These are phyloP conservation scores for Novumbra hubbsi DNA, from an alignment of 2,797 vertebrate species.

Conservation along the genomic window DNA sequence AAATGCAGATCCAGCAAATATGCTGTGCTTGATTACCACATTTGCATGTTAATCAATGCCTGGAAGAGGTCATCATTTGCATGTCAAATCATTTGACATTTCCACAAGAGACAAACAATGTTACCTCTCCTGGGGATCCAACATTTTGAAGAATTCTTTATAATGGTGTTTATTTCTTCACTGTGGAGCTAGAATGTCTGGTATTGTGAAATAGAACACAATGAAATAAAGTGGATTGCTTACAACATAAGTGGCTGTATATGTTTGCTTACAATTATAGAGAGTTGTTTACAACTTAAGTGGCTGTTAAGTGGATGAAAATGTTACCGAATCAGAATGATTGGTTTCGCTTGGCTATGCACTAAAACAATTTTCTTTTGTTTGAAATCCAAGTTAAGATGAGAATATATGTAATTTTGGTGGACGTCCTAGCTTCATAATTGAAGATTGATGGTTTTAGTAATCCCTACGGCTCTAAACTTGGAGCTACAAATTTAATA, in stretches of 20 bases:
- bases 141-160: conserved; percentile 16
- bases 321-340: background rate
- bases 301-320: background rate
- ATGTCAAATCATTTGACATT: conserved; percentile 57
- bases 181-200: background rate
- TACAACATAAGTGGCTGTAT: background rate
- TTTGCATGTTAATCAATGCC: conserved; percentile 48
- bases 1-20: conserved; percentile 39
- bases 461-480: background rate
- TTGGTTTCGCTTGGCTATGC: background rate
- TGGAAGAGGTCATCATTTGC: conserved; percentile 55
- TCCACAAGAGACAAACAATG: conserved; percentile 38
- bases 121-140: conserved; percentile 38
- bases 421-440: background rate
- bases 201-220: background rate
- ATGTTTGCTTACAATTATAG: background rate
- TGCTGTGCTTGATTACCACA: conserved; percentile 43
- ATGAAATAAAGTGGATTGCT: background rate
- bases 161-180: conserved; percentile 33
- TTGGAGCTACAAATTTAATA: background rate
- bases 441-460: background rate
- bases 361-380: background rate
- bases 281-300: background rate
- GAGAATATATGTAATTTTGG: background rate
- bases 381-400: background rate